A percentile compares a stretch with the other conserved stretches of the same genome.
Evolutionary conservation across 2,113 vertebrate genomes (phyloP).

Genomic region (Pedionomus torquatus): DNA sequence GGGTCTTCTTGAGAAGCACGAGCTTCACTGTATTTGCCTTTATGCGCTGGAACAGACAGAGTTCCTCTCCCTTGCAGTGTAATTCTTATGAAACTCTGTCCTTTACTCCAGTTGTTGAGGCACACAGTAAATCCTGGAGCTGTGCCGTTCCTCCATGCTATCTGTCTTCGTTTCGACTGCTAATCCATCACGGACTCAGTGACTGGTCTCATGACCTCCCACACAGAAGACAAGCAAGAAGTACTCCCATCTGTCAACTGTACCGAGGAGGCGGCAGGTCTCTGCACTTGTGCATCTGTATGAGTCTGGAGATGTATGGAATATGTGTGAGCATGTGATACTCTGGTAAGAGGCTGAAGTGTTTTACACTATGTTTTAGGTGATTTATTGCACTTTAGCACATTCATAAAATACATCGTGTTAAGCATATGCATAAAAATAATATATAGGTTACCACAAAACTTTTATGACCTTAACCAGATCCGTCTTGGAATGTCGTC

Average conservation of each 20-base stretch:
- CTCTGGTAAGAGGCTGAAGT: slow-evolving; percentile 26
- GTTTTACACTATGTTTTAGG: background rate
- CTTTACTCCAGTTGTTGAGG: background rate
- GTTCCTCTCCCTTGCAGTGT: background rate
- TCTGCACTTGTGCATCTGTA: background rate
- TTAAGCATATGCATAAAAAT: slow-evolving; percentile 77
- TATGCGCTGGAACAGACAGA: background rate
- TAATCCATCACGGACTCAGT: background rate
- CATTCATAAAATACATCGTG: slow-evolving; percentile 62
- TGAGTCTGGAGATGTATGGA: background rate
- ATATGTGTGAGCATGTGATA: background rate
- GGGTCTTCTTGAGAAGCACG: background rate
- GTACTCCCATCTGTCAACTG: background rate
- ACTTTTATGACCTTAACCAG: slow-evolving; percentile 68
- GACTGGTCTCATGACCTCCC: slow-evolving; percentile 5
- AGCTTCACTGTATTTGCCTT: background rate
- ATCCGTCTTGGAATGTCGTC: slow-evolving; percentile 68
- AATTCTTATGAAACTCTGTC: background rate
- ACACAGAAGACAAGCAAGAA: background rate
- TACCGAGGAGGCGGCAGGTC: background rate
- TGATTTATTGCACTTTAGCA: slow-evolving; percentile 74
- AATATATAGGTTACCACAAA: slow-evolving; percentile 73
- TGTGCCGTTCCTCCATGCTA: rapidly evolving
- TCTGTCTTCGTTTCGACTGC: background rate
- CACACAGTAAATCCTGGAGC: background rate